Base-by-base conservation (phyloP, 2,888 invertebrate species). In the Patella depressa region DNA sequence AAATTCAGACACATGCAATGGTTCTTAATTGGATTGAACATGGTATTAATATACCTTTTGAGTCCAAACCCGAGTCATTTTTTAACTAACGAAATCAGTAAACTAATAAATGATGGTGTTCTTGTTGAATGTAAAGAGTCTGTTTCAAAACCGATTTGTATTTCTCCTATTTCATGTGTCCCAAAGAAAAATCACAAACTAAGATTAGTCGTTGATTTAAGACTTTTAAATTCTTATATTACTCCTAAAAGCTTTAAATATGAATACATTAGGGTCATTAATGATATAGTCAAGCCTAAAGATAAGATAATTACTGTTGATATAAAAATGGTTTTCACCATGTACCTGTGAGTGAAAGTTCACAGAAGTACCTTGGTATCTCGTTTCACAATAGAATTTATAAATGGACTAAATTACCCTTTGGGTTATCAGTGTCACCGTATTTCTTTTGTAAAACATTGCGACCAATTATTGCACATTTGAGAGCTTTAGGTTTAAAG, bases 311-410 rank as follows among this genome's bases (percentile, higher is more conserved):
- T 74, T 2, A 78, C 75, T 15, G 72, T 76, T 53, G 79, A 79
- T 74, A 53, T 14, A 79, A 79, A 53, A 57, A 79, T 71, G 74
- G 76, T 55, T 79, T 79, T 65, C 74, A 71, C 34, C 77, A 79
- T 70, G 59, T 77, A 53, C 72, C 74, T 19, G 19, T 59, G 9
- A 59, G 19, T 59, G 19, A 14, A 59, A 19, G 19, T 59, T 59
- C n/a, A 76, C 76, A 7, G 24, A 73, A 57, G 7, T 17, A 7
- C 29, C 59, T 11, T 55, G 59, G 59, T 19, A 59, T 59, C 17
- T 59, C n/a, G 5, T 59, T 17, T 17, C 11, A 71, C 34, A 53
- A 34, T 17, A 34, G 29, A 53, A 24, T 24, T 71, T 71, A 34
- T 71, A 24, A 17, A 24, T 34, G 71, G 71, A 71, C 17, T 3